These are phyloP conservation scores for Lerista edwardsae DNA, from an alignment of 2,797 vertebrate genomes.

Conservation along the genomic window DNA sequence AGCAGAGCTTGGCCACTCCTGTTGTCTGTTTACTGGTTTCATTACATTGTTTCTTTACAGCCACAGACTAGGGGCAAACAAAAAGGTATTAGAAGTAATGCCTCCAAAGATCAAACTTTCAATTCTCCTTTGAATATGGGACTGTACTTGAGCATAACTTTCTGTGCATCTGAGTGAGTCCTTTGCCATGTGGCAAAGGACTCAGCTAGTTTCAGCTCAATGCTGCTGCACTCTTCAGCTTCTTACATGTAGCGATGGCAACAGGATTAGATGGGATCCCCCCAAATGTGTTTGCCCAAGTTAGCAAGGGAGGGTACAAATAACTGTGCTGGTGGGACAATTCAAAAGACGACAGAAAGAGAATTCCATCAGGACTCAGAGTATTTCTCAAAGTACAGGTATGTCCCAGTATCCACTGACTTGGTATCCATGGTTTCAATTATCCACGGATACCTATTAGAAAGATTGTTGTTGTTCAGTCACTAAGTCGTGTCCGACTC, in stretches of 20 bases:
- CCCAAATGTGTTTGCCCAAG: constrained; percentile 73
- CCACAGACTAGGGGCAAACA: constrained; percentile 35
- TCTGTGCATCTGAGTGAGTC: constrained; percentile 76
- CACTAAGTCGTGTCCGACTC: too few relatives aligned
- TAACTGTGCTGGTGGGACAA: constrained; percentile 44
- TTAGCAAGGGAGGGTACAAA: constrained; percentile 62
- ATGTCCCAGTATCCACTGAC: too few relatives aligned
- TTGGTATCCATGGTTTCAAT: too few relatives aligned
- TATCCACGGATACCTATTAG: too few relatives aligned
- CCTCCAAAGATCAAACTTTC: constrained; percentile 68
- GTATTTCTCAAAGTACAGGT: constrained; percentile 65
- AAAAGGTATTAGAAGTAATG: constrained; percentile 49
- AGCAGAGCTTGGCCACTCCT: background rate
- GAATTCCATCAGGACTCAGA: constrained; percentile 61
- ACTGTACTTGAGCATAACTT: constrained; percentile 63
- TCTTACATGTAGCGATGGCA: constrained; percentile 80
- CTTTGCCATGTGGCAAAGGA: constrained; percentile 58
- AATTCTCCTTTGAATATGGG: constrained; percentile 70
- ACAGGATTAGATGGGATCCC: constrained; percentile 77
- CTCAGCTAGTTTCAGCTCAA: constrained; percentile 77
- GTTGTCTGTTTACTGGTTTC: constrained; percentile 46
- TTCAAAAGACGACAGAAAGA: constrained; percentile 55
- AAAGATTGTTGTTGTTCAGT: too few relatives aligned
- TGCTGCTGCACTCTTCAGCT: constrained; percentile 66
- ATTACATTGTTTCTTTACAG: constrained; percentile 39